Evolutionary conservation across 2,113 vertebrate species (phyloP), one percentile per base, ranked within the genome.

Genomic region (Hippocampus comes): DNA sequence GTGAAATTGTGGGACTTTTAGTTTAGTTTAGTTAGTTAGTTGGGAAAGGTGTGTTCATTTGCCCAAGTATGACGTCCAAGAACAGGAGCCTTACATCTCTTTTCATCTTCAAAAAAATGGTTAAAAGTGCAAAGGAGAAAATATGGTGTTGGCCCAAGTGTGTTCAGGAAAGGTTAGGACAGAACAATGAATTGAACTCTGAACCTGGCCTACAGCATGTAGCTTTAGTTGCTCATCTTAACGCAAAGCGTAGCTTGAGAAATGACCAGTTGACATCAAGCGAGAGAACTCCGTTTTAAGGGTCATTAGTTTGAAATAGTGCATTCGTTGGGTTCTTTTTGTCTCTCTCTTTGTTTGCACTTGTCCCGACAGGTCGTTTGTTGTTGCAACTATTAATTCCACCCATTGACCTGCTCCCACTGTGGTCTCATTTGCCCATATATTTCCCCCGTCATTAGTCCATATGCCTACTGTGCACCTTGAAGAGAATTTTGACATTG

Each of bases 331-430:
- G 66, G 2, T 72, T 75, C 66, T 81, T 65, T 79, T 78, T 75
- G 78, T 82, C 71, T 80, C 57, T 78, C 72, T 83, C 76, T 83
- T 73, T 82, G 80, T 82, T 87, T 89, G 81, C 74, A 78, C 74
- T 88, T 83, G 80, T 86, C 81, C 85, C 81, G 87, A 84, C 82
- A 84, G 82, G 84, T 86, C 84, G 86, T 91, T 90, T 90, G 86
- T 86, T 77, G 80, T 78, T 48, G 61, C 23, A 82, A 83, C 82
- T 81, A 80, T 89, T 84, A 87, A 82, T 86, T 67, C 81, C 78
- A 76, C 73, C 79, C 73, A 82, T 80, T 83, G 71, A 71, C 77
- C 75, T 78, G 78, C 75, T 80, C 81, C 84, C 65, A 81, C 84
- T 86, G 81, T 89, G 81, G 78, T 30, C 85, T 85, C 86, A 82